Evolutionary conservation across 2,113 vertebrate species (phyloP).

Genomic region (Corynorhinus townsendii): DNA sequence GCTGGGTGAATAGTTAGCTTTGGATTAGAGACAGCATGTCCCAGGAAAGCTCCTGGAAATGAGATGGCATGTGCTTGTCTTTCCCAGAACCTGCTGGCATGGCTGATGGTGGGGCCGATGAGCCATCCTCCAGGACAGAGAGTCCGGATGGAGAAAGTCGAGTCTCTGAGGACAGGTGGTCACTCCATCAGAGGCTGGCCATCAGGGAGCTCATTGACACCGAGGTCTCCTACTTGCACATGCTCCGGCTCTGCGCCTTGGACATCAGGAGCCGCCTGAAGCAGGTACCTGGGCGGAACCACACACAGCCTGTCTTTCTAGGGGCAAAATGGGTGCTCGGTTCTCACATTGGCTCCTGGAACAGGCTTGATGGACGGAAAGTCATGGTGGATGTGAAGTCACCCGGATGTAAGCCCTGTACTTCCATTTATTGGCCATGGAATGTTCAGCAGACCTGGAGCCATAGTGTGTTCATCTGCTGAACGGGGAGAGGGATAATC

Average conservation of each 20-base stretch:
- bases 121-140: background rate
- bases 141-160: slow-evolving; percentile 25
- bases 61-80: background rate
- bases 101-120: slow-evolving; percentile 70
- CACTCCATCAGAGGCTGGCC: slow-evolving; percentile 85
- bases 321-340: background rate
- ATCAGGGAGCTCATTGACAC: slow-evolving; percentile 89
- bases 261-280: slow-evolving; percentile 86
- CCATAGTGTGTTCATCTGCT: background rate
- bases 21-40: background rate
- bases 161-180: slow-evolving; percentile 68
- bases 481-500: background rate
- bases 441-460: background rate
- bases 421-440: background rate
- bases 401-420: background rate
- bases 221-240: slow-evolving; percentile 87
- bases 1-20: background rate
- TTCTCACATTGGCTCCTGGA: background rate
- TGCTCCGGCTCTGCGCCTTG: slow-evolving; percentile 82
- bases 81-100: slow-evolving; percentile 76
- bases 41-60: background rate
- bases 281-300: slow-evolving; percentile 53
- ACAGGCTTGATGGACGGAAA: background rate
- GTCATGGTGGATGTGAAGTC: background rate
- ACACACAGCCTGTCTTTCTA: background rate